A percentile compares a stretch with the other conserved stretches of the same genome.
phyloP scores from a whole-genome alignment of 2,888 invertebrate species.

The Copidosoma aretas region DNA sequence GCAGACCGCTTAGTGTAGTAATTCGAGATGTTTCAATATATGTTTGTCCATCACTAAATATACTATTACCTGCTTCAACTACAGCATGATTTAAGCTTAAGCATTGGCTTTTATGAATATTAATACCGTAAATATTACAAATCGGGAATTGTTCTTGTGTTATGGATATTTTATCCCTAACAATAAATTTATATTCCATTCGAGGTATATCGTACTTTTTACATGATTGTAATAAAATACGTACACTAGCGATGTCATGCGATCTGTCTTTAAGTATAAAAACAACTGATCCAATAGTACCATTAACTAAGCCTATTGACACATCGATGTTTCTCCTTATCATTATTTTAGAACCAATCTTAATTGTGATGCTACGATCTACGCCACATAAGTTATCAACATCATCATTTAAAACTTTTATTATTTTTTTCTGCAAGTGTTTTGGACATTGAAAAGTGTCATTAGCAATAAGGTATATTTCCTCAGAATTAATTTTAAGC shows the following conservation, averaged over 20 bases:
- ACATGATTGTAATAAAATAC: conserved; percentile 39
- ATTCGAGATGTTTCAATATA: conserved; percentile 2
- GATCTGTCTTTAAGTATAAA: conserved; percentile 30
- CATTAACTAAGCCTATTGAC: conserved; percentile 47
- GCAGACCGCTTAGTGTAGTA: background rate
- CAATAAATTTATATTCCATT: conserved; percentile 45
- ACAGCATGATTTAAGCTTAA: conserved; percentile 44
- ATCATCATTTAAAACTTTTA: conserved; percentile 6
- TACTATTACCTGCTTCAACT: conserved; percentile 42
- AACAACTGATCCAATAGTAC: conserved; percentile 44
- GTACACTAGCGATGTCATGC: conserved; percentile 38
- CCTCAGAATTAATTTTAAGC: conserved; percentile 39
- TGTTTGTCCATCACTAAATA: conserved; percentile 16
- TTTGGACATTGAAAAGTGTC: conserved; percentile 16
- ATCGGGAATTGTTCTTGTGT: conserved; percentile 32
- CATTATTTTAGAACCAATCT: conserved; percentile 40
- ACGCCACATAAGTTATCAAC: conserved; percentile 10
- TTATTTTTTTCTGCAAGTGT: conserved; percentile 14
- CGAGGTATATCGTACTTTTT: conserved; percentile 37
- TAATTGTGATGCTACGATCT: conserved; percentile 8
- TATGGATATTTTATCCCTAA: conserved; percentile 25
- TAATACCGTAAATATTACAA: conserved; percentile 32
- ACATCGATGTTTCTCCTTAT: conserved; percentile 48
- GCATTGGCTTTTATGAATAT: conserved; percentile 45
- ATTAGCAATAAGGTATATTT: conserved; percentile 36